Percentiles rank a stretch among this genome's conserved stretches.
phyloP scores from a whole-genome alignment of 2,113 vertebrate genomes.

The Motacilla tschutschensis region DNA sequence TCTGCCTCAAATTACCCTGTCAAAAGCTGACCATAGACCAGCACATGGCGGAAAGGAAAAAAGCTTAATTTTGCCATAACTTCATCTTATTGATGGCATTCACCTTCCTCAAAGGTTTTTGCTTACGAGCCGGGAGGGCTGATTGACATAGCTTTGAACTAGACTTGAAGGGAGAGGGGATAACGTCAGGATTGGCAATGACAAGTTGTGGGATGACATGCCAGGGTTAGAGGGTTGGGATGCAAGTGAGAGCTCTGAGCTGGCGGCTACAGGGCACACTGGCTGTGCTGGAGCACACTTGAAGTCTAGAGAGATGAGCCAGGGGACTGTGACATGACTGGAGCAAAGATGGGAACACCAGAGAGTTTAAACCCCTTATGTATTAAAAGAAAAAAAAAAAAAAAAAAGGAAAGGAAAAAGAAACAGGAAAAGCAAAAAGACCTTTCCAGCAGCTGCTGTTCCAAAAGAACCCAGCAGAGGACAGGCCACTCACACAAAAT shows the following conservation, averaged over 20 bases:
- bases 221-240: background rate
- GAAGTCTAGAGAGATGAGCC: background rate
- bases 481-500: conserved; percentile 41
- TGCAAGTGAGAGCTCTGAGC: background rate
- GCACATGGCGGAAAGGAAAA: background rate
- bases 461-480: conserved; percentile 59
- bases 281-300: background rate
- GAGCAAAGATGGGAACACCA: background rate
- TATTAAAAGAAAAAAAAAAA: background rate
- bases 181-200: background rate
- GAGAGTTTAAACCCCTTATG: background rate
- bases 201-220: background rate
- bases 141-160: background rate
- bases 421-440: background rate
- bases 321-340: background rate
- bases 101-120: background rate
- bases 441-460: background rate
- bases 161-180: background rate
- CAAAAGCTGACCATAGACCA: background rate
- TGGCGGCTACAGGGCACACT: background rate
- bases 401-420: accelerated
- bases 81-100: background rate
- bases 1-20: background rate
- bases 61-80: background rate
- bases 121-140: background rate